phyloP scores from a whole-genome alignment of 2,113 vertebrate species.

The Ctenomys sociabilis region DNA sequence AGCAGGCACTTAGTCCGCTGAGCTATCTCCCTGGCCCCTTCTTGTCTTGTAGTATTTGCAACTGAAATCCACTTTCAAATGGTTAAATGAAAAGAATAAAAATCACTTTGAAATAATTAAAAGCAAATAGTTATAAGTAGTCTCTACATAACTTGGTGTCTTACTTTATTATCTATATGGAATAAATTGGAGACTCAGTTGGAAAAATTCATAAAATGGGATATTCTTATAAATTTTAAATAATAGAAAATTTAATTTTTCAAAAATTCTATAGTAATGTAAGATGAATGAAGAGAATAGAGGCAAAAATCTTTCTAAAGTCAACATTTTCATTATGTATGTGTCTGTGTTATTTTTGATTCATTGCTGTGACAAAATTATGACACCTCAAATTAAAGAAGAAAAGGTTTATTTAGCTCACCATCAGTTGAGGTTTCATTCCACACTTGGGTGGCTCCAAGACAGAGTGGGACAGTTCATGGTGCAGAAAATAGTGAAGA shows the following conservation, averaged over 20 bases:
- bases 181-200: not conserved
- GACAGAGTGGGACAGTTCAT: too few relatives aligned
- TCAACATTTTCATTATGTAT: not conserved
- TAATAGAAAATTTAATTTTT: not conserved
- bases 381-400: too few relatives aligned
- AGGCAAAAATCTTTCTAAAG: not conserved
- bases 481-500: too few relatives aligned
- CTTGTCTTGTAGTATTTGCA: not conserved
- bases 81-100: not conserved
- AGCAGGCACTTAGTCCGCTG: too few relatives aligned
- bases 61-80: constrained; percentile 39
- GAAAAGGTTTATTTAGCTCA: too few relatives aligned
- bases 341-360: too few relatives aligned
- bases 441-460: too few relatives aligned
- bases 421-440: too few relatives aligned
- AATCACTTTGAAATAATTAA: not conserved
- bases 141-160: not conserved
- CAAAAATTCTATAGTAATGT: not conserved
- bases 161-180: not conserved
- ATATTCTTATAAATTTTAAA: not conserved
- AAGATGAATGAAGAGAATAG: not conserved
- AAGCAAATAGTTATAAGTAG: not conserved
- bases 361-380: too few relatives aligned
- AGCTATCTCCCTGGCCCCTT: not conserved
- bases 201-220: not conserved